Evolutionary conservation across 2,797 vertebrate species (phyloP).

Genomic region (Antennarius maculatus): DNA sequence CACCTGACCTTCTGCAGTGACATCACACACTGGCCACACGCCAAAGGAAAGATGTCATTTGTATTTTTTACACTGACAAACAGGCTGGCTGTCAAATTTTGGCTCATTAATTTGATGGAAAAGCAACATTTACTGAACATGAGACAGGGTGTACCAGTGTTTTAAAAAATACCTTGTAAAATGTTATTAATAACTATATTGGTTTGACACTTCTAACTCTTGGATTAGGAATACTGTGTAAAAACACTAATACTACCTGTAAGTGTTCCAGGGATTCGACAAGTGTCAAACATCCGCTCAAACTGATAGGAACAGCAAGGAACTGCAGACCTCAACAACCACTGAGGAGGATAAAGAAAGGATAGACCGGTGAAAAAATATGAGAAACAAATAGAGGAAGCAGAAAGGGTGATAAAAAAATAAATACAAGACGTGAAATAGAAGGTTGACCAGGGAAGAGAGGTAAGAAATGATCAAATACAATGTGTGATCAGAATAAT

Average conservation of each 20-base stretch:
- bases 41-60: background rate
- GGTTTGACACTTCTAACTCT: conserved; percentile 20
- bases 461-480: conserved; percentile 19
- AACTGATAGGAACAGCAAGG: conserved; percentile 87
- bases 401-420: background rate
- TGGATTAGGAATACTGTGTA: conserved; percentile 10
- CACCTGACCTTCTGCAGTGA: background rate
- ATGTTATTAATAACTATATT: background rate
- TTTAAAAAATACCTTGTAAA: too few species aligned
- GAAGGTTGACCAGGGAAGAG: conserved; percentile 21
- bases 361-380: conserved; percentile 30
- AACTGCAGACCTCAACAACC: conserved; percentile 87
- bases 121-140: background rate
- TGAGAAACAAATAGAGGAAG: conserved; percentile 12
- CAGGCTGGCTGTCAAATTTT: background rate
- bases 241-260: conserved; percentile 78
- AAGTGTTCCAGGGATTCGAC: conserved; percentile 81
- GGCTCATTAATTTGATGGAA: background rate
- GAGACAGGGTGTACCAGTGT: background rate
- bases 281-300: conserved; percentile 85
- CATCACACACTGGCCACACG: background rate
- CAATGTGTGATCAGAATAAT: conserved; percentile 47
- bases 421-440: conserved; percentile 5
- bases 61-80: background rate
- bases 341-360: conserved; percentile 74